Conservation (phyloP, 2,113 vertebrate species). For the Andinoacara biseriatus region DNA sequence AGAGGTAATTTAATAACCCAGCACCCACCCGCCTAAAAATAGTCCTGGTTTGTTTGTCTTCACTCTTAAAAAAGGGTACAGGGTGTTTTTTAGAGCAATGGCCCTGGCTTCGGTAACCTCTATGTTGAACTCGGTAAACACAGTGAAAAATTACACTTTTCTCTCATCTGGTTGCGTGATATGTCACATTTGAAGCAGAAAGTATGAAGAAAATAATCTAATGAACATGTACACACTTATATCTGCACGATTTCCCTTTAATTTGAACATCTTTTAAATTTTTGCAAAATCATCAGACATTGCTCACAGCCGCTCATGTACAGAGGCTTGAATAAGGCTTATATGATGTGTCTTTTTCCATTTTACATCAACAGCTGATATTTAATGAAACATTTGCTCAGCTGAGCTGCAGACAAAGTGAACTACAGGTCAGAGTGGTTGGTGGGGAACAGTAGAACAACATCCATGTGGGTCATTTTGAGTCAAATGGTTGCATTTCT, state of each 20-base stretch:
- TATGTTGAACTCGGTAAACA: slow-evolving; percentile 14
- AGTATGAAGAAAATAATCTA: background rate
- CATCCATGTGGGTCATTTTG: background rate
- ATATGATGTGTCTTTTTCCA: background rate
- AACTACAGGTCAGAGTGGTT: background rate
- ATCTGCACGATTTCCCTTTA: background rate
- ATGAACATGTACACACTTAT: background rate
- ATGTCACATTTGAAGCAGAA: background rate
- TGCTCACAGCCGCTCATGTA: background rate
- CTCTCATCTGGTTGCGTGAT: background rate
- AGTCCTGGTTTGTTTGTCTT: slow-evolving; percentile 55
- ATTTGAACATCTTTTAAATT: background rate
- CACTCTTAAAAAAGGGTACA: slow-evolving; percentile 15
- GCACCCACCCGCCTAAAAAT: slow-evolving; percentile 65
- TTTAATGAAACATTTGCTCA: background rate
- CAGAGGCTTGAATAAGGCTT: background rate
- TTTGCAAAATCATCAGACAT: background rate
- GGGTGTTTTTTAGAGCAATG: slow-evolving; percentile 8
- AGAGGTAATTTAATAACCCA: slow-evolving; percentile 59
- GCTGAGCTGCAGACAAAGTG: background rate
- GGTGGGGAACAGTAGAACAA: background rate
- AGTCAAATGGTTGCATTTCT: background rate
- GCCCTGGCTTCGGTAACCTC: slow-evolving; percentile 39
- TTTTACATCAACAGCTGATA: background rate
- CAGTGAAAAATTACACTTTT: background rate